Evolutionary conservation across 2,888 invertebrate species (phyloP).

Genomic region (Diachrysia chrysitis): DNA sequence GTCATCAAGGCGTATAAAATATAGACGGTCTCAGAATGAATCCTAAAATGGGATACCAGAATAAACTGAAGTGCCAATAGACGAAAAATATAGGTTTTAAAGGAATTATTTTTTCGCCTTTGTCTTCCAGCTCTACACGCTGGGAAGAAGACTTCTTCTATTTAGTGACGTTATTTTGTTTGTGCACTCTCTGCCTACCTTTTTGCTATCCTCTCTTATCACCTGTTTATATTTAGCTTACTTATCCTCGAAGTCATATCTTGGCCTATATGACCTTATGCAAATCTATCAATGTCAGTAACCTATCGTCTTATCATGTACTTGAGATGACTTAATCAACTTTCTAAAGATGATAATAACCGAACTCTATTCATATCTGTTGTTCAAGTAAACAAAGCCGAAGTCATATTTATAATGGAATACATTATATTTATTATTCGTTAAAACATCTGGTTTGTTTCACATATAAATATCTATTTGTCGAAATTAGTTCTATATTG

Average conservation of each 20-base stretch:
- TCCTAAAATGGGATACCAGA: too few relatives aligned
- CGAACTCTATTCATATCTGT: slow-evolving; percentile 14
- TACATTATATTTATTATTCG: slow-evolving; percentile 9
- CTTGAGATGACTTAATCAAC: slow-evolving; percentile 39
- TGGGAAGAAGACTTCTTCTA: background rate
- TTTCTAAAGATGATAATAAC: slow-evolving; percentile 19
- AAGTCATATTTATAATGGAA: background rate
- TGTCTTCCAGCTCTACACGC: too few relatives aligned
- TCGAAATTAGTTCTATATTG: background rate
- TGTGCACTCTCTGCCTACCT: background rate
- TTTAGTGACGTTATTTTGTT: background rate
- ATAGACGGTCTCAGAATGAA: background rate
- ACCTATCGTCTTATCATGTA: slow-evolving; percentile 20
- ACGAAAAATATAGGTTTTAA: too few relatives aligned
- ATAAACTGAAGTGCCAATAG: too few relatives aligned
- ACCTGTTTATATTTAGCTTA: background rate
- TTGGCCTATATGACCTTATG: background rate
- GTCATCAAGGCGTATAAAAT: too few relatives aligned
- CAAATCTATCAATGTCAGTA: slow-evolving; percentile 32
- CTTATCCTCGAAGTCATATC: background rate
- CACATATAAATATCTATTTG: background rate
- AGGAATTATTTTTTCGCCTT: too few relatives aligned
- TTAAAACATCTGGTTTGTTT: slow-evolving; percentile 26
- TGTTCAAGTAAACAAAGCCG: slow-evolving; percentile 21
- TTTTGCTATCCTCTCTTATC: background rate